Evolutionary conservation across 2,113 vertebrate species (phyloP).

Genomic region (Hippocampus zosterae): DNA sequence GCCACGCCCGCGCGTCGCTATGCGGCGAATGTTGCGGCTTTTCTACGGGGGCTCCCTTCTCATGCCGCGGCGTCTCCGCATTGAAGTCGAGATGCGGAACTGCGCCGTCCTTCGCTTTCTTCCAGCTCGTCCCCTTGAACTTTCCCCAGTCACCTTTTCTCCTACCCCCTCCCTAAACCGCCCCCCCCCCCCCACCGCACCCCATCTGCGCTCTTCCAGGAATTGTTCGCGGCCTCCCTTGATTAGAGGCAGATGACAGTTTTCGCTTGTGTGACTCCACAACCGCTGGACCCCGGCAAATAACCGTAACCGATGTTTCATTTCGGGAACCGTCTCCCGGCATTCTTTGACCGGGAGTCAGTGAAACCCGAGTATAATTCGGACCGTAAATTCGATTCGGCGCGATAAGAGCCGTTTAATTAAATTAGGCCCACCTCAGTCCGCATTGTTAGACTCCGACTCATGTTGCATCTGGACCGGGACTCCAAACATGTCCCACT

Average conservation of each 20-base stretch:
- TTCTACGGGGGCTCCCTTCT: conserved; percentile 12
- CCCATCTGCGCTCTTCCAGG: conserved; percentile 38
- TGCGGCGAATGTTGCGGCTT: conserved; percentile 37
- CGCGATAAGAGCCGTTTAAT: conserved; percentile 36
- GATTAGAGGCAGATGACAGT: conserved; percentile 57
- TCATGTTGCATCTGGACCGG: conserved; percentile 35
- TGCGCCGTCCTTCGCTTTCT: background rate
- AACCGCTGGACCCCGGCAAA: background rate
- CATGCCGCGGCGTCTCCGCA: background rate
- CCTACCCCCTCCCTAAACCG: background rate
- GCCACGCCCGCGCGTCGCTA: conserved; percentile 7
- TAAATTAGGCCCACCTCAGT: conserved; percentile 31
- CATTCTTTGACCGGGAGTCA: background rate
- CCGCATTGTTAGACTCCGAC: conserved; percentile 57
- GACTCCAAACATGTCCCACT: conserved; percentile 28
- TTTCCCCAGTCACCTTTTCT: conserved; percentile 8
- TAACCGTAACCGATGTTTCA: conserved; percentile 32
- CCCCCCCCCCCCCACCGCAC: background rate
- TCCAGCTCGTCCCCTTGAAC: background rate
- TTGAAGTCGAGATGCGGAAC: conserved; percentile 6
- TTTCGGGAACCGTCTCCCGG: background rate
- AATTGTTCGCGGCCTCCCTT: conserved; percentile 48
- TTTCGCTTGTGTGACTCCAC: conserved; percentile 9
- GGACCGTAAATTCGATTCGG: conserved; percentile 35
- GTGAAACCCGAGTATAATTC: conserved; percentile 40